Conservation (phyloP, 2,888 invertebrate genomes). For the Caprella mutica region DNA sequence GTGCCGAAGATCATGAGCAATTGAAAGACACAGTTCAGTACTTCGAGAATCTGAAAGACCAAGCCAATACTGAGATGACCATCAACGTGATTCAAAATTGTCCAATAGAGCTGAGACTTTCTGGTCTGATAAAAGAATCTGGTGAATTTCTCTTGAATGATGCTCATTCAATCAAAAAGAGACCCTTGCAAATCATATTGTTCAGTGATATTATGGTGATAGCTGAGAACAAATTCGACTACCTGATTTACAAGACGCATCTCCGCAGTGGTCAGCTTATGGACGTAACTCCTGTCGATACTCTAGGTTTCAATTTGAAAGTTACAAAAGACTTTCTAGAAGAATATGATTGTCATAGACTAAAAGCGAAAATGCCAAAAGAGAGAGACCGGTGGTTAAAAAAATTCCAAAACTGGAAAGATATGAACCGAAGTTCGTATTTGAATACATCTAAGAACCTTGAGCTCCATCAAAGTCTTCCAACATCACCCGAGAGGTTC, state of each 20-base stretch:
- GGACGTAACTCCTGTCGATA: slow-evolving; percentile 5
- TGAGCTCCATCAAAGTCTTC: background rate
- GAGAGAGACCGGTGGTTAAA: slow-evolving; percentile 18
- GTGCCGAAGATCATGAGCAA: background rate
- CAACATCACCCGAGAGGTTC: background rate
- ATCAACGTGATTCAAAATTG: slow-evolving; percentile 14
- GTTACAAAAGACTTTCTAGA: too few species aligned
- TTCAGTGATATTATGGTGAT: slow-evolving; percentile 23
- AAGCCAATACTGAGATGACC: slow-evolving; percentile 25
- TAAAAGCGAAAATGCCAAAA: slow-evolving; percentile 9
- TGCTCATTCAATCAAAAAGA: slow-evolving; percentile 18
- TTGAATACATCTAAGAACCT: too few species aligned
- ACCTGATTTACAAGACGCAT: slow-evolving; percentile 22
- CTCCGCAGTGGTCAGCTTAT: slow-evolving; percentile 18
- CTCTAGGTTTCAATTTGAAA: slow-evolving; percentile 10
- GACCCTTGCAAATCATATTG: slow-evolving; percentile 15
- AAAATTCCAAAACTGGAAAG: slow-evolving; percentile 4
- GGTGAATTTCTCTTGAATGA: slow-evolving; percentile 14
- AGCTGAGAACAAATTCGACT: slow-evolving; percentile 10
- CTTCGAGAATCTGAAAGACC: slow-evolving; percentile 16
- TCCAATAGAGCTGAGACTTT: slow-evolving; percentile 21
- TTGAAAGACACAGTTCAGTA: slow-evolving; percentile 11
- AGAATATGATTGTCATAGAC: too few species aligned
- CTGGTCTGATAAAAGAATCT: slow-evolving; percentile 10
- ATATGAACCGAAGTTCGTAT: too few species aligned